Conservation (phyloP, 2,113 vertebrate species). For the Rhynchomys soricoides region DNA sequence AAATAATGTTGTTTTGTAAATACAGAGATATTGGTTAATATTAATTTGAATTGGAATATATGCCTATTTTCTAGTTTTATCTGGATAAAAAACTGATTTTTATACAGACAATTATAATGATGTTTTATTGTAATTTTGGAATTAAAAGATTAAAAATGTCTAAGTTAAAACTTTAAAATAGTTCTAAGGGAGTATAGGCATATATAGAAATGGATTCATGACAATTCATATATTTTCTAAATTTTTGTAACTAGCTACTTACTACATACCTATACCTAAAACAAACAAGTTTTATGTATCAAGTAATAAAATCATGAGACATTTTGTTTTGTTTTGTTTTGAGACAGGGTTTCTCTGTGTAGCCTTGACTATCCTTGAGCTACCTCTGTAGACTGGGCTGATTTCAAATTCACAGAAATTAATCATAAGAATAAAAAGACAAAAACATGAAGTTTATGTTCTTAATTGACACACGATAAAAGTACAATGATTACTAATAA, state of each 20-base stretch:
- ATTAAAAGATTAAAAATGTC: neutral
- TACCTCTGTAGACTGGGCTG: neutral
- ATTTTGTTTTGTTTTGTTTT: neutral
- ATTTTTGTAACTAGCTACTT: neutral
- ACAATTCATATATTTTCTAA: neutral
- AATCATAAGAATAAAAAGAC: neutral
- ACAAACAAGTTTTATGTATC: neutral
- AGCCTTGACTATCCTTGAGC: neutral
- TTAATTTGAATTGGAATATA: conserved; percentile 8
- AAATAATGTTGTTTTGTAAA: conserved; percentile 45
- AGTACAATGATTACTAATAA: neutral
- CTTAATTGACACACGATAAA: neutral
- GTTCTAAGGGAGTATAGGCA: neutral
- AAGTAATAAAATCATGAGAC: neutral
- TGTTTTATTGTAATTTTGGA: neutral
- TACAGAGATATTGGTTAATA: conserved; percentile 41
- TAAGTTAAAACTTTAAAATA: neutral
- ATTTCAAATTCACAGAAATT: neutral
- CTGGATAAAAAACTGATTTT: conserved; percentile 43
- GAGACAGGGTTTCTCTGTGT: neutral
- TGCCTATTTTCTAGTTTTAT: neutral
- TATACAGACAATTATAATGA: neutral
- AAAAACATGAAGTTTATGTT: neutral
- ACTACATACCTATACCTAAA: neutral
- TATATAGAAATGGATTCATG: neutral